These are phyloP conservation scores for Pangasius mekongensis DNA, from an alignment of 2,797 vertebrate species.

Conservation along the genomic window DNA sequence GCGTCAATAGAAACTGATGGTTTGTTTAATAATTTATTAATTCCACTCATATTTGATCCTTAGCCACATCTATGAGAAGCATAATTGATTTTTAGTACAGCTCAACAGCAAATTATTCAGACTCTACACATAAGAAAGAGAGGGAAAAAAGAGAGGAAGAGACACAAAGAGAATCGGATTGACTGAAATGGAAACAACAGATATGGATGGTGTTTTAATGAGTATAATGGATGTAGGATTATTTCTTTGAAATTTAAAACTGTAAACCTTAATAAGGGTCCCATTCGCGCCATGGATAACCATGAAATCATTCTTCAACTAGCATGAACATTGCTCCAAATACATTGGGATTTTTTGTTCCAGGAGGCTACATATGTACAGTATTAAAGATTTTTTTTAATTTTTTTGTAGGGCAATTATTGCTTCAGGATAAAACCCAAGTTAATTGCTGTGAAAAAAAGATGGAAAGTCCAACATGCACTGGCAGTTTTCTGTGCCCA, in stretches of 20 bases:
- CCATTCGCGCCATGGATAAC: conserved; percentile 61
- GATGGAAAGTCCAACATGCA: conserved; percentile 56
- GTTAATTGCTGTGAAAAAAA: conserved; percentile 75
- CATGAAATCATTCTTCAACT: conserved; percentile 70
- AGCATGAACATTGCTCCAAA: conserved; percentile 63
- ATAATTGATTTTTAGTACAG: conserved; percentile 71
- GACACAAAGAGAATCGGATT: conserved; percentile 62
- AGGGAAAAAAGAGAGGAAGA: conserved; percentile 51
- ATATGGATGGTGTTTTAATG: conserved; percentile 67
- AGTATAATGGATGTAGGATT: conserved; percentile 71
- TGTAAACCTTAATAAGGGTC: conserved; percentile 67
- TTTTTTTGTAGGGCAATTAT: conserved; percentile 78
- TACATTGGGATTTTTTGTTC: conserved; percentile 49
- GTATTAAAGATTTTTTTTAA: conserved; percentile 69
- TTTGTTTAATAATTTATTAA: conserved; percentile 25
- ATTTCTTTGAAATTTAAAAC: conserved; percentile 70
- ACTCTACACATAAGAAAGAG: conserved; percentile 51
- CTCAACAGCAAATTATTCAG: conserved; percentile 71
- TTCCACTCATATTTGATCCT: conserved; percentile 60
- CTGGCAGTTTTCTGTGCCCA: conserved; percentile 45
- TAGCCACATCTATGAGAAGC: conserved; percentile 62
- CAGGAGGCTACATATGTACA: conserved; percentile 62
- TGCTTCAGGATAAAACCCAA: conserved; percentile 73
- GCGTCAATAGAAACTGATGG: neutral
- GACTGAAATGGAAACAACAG: conserved; percentile 60